Evolutionary conservation across 2,797 vertebrate species (phyloP).

Genomic region (Takifugu rubripes): DNA sequence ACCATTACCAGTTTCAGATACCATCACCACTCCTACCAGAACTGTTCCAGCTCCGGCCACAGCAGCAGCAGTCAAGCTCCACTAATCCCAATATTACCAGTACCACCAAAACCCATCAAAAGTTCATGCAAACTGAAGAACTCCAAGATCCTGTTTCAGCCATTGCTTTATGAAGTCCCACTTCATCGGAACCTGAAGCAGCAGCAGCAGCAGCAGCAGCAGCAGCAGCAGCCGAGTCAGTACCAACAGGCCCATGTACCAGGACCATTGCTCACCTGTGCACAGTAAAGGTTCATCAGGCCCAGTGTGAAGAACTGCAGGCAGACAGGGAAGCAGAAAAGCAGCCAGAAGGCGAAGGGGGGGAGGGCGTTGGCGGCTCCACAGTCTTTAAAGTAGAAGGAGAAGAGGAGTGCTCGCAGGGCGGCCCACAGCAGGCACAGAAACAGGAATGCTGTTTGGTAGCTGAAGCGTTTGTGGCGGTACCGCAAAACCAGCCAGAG

Average conservation of each 20-base stretch:
- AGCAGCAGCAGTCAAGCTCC: background rate
- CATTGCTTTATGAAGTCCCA: background rate
- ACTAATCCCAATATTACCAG: background rate
- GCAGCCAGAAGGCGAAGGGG: slow-evolving; percentile 94
- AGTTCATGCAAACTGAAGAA: too few relatives aligned
- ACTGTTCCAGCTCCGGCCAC: background rate
- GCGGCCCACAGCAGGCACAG: slow-evolving; percentile 96
- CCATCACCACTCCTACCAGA: background rate
- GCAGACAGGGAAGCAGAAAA: slow-evolving; percentile 95
- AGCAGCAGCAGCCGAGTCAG: background rate
- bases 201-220: background rate
- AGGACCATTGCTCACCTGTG: slow-evolving; percentile 78
- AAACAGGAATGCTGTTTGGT: slow-evolving; percentile 94
- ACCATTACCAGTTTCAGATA: background rate
- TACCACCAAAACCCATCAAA: background rate
- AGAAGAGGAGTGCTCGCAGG: slow-evolving; percentile 92
- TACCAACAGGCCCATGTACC: background rate
- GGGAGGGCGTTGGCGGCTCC: slow-evolving; percentile 86
- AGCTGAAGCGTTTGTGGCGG: slow-evolving; percentile 93
- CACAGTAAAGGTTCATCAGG: slow-evolving; percentile 95
- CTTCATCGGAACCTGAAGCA: too few relatives aligned
- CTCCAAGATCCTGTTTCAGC: background rate
- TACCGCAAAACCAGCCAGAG: slow-evolving; percentile 94
- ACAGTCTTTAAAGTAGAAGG: slow-evolving; percentile 94
- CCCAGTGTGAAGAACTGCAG: slow-evolving; percentile 98